Base-by-base conservation (phyloP, 2,888 invertebrate species). In the Erebia palarica region DNA sequence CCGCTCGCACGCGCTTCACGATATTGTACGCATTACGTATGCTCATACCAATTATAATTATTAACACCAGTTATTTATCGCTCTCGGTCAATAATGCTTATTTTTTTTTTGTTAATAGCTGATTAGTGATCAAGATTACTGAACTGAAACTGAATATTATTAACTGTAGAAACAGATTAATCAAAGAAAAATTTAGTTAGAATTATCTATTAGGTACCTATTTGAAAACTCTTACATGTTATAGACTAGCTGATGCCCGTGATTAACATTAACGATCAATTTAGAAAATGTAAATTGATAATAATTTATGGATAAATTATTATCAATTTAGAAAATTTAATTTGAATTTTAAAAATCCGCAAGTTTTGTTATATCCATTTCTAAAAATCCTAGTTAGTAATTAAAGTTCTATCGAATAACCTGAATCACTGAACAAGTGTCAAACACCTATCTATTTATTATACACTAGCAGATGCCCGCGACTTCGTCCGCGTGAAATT, bases 1-100 rank as follows among this genome's bases (percentile, higher is more conserved):
- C 81, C 87, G 77, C 85, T 91, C 87, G 72, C 84, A 78, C 90
- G 80, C 85, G 81, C 81, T 86, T 83, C 83, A 85, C 86, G 82
- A 80, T 89, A 87, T 86, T 86, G 84, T 88, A 86, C 85, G 86
- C 84, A 84, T 83, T 81, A 84, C 81, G 82, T 85, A 83, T 80
- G 81, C 81, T 86, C 83, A 84, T 83, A 81, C 80, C 84, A 69
- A 49, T 49, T 47, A 47, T 14, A 16, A 47, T n/a, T 16, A 55
- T 55, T 55, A 55, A 84, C 83, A 81, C 79, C 84, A 69, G 55
- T 75, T 71, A 73, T 64, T 69, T 71, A 65, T 57, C 72, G 69
- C 69, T 75, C 71, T 75, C 69, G 63, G 71, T 72, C 64, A 73
- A 71, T 73, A 72, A 60, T 49, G 61, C 68, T 55, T 55, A 44